A percentile compares a stretch with the other conserved stretches of the same genome.
Conservation (phyloP, 2,888 invertebrate genomes). For the Plemyria rubiginata region DNA sequence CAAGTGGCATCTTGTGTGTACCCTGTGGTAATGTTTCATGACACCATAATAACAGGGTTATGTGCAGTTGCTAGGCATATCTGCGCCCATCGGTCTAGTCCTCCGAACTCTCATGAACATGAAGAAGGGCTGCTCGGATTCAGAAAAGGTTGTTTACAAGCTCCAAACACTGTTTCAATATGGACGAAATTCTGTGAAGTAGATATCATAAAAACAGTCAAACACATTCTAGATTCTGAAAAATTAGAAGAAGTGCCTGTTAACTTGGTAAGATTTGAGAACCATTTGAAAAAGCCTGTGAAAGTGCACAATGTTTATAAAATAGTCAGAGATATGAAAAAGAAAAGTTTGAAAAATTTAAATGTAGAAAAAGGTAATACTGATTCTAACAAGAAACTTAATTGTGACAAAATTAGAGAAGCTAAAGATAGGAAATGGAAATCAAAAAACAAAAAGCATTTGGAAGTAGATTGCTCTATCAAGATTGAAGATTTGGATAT, state of each 20-base stretch:
- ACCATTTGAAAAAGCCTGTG: constrained; percentile 93
- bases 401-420: constrained; percentile 49
- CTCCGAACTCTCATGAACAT: constrained; percentile 55
- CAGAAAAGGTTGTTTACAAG: constrained; percentile 90
- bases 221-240: constrained; percentile 60
- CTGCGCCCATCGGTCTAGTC: constrained; percentile 53
- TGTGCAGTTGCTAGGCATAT: constrained; percentile 87
- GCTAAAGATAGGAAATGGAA: constrained; percentile 79
- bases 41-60: constrained; percentile 89
- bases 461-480: constrained; percentile 69
- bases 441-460: constrained; percentile 69
- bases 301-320: constrained; percentile 94
- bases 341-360: constrained; percentile 52
- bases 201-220: constrained; percentile 88
- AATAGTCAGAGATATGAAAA: constrained; percentile 85
- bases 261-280: constrained; percentile 92
- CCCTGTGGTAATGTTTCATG: constrained; percentile 86
- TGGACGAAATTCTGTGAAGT: constrained; percentile 98
- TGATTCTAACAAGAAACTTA: constrained; percentile 28
- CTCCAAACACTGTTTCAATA: constrained; percentile 92
- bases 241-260: constrained; percentile 82
- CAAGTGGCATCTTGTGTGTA: constrained; percentile 81
- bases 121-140: constrained; percentile 89
- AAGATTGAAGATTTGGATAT: constrained; percentile 81
- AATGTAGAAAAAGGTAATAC: constrained; percentile 42